Evolutionary conservation across 2,797 vertebrate genomes (phyloP).

Genomic region (Gambelia wislizenii): DNA sequence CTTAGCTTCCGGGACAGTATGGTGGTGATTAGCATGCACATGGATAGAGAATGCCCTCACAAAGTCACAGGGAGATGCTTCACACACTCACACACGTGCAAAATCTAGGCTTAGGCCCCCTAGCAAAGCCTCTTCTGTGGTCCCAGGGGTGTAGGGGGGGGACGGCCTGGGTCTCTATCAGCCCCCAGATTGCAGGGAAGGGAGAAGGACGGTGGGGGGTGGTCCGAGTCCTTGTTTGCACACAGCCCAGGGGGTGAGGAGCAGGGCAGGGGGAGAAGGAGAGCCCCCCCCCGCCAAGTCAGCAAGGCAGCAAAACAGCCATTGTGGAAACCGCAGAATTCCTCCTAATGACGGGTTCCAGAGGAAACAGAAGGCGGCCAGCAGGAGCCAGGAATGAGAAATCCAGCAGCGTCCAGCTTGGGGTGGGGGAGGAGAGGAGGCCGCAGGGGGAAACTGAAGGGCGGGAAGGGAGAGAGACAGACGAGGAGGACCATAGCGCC

Average conservation of each 20-base stretch:
- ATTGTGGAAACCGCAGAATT: not conserved
- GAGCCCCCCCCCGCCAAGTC: not conserved
- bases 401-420: not conserved
- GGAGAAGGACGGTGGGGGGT: not conserved
- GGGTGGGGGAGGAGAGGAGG: too few species aligned
- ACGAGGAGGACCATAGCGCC: too few species aligned
- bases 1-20: too few species aligned
- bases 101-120: too few species aligned
- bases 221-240: not conserved
- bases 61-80: not conserved
- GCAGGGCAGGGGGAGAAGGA: not conserved
- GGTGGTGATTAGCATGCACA: too few species aligned
- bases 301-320: not conserved
- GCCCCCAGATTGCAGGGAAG: too few species aligned
- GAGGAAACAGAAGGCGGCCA: not conserved
- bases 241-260: not conserved
- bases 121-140: not conserved
- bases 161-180: not conserved
- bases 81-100: not conserved
- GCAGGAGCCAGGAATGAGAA: not conserved
- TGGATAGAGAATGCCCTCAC: too few species aligned
- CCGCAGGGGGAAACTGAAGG: too few species aligned
- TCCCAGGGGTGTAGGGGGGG: not conserved
- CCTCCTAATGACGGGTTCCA: not conserved
- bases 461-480: fast-evolving